Evolutionary conservation across 2,113 vertebrate species (phyloP).

Genomic region (Prionailurus viverrinus): DNA sequence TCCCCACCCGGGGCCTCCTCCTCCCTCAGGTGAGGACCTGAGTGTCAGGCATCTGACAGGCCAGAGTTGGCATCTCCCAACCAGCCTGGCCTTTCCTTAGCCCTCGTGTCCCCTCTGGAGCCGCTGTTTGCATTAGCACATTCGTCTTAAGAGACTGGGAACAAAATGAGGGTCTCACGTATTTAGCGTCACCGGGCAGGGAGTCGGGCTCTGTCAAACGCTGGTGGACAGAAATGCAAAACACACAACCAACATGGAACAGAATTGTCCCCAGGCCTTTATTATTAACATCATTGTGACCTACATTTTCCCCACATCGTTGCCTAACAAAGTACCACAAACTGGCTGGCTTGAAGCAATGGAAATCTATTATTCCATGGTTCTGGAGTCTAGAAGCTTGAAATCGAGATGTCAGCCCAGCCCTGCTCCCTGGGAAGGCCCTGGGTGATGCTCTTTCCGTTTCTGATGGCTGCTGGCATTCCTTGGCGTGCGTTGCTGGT

Average conservation of each 20-base stretch:
- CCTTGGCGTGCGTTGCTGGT: accelerated
- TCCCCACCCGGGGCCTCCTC: not conserved
- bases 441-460: not conserved
- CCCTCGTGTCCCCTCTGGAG: no score
- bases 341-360: not conserved
- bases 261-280: not conserved
- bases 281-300: accelerated
- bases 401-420: not conserved
- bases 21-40: not conserved
- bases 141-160: accelerated
- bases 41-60: not conserved
- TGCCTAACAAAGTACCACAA: not conserved
- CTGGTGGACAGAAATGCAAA: not conserved
- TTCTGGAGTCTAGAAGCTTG: not conserved
- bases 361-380: accelerated
- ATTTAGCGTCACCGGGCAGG: no score
- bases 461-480: not conserved
- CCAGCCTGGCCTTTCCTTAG: accelerated
- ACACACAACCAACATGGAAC: accelerated
- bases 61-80: not conserved
- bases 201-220: no score
- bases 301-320: not conserved
- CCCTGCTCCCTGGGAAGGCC: accelerated
- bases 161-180: not conserved
- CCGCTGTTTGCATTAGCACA: accelerated